Evolutionary conservation across 53 echinoderm and acorn worm genomes (phyloP).

Genomic region (Stichopus horrens): DNA sequence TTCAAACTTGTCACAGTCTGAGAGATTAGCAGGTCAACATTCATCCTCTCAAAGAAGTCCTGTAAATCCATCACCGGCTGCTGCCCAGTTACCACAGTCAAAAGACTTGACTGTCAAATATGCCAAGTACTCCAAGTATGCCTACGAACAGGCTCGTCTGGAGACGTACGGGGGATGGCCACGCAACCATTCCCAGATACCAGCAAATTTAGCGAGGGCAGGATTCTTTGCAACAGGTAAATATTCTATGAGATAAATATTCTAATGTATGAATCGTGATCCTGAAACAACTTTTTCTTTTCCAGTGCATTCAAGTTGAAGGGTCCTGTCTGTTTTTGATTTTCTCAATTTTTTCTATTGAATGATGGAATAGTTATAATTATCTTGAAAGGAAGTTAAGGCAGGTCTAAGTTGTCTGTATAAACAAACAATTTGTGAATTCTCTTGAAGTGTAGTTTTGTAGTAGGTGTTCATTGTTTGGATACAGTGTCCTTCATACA

Average conservation of each 20-base stretch:
- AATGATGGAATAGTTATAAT: too few relatives aligned
- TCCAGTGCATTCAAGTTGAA: too few relatives aligned
- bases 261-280: too few relatives aligned
- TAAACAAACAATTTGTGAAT: too few relatives aligned
- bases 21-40: neutral
- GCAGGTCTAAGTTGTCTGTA: too few relatives aligned
- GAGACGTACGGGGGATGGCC: conserved; percentile 71
- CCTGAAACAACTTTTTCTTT: too few relatives aligned
- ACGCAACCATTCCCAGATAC: conserved; percentile 37
- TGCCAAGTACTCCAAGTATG: conserved; percentile 62
- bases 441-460: too few relatives aligned
- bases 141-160: conserved; percentile 64
- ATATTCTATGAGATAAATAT: neutral
- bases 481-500: too few relatives aligned
- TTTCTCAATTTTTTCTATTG: too few relatives aligned
- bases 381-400: too few relatives aligned
- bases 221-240: conserved; percentile 94
- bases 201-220: conserved; percentile 64
- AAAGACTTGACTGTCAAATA: conserved; percentile 36
- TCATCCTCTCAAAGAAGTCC: neutral
- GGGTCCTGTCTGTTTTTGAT: too few relatives aligned
- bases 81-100: neutral
- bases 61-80: neutral
- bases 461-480: too few relatives aligned
- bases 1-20: conserved; percentile 11